Base-by-base conservation (phyloP, 2,797 vertebrate genomes). In the Ispidina lecontei region DNA sequence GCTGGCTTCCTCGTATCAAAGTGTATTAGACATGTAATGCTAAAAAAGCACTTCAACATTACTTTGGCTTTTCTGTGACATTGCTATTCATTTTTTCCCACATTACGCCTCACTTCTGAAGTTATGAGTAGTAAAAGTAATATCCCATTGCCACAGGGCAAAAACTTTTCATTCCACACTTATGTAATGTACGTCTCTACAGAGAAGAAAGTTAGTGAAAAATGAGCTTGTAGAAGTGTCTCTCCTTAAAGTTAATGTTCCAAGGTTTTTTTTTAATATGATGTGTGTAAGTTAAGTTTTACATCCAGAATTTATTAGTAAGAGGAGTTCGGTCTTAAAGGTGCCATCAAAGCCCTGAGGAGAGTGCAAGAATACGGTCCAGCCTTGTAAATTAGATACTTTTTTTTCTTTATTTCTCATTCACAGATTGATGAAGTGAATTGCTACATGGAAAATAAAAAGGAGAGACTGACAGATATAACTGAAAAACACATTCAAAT, bases 211-310 rank as follows among this genome's bases (percentile, higher is more conserved):
- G 74, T 81, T 90, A 84, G 78, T 82, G 84, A 95, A 93, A 96
- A 96, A 95, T 78, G 83, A 95, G 77, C 62, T 90, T 86, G 74
- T 79, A 74, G 92, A 95, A 84, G 41, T 6, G 49, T 86, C 60
- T 76, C n/a, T 11, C 11, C 16, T 96, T 95, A 91, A 94, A 96
- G 91, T 63, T 82, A 90, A 93, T 95, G 77, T 87, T 88, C 80
- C 82, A 62, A 93, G 82, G 33, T 23, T 62, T 87, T 76, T 81
- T 81, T 91, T 72, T 76, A 95, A 77, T 63, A 49, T 28, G 69
- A 67, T 43, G 51, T 22, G 70, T 56, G 74, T 74, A 87, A 70
- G 72, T 60, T 41, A 78, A 83, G 25, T 82, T 90, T 91, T 91
- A 89, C 33, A 67, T 46, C 14, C 54, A 78, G 41, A 83, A 92